Evolutionary conservation across 1,140 invertebrate genomes (phyloP).

Genomic region (Tigriopus japonicus): DNA sequence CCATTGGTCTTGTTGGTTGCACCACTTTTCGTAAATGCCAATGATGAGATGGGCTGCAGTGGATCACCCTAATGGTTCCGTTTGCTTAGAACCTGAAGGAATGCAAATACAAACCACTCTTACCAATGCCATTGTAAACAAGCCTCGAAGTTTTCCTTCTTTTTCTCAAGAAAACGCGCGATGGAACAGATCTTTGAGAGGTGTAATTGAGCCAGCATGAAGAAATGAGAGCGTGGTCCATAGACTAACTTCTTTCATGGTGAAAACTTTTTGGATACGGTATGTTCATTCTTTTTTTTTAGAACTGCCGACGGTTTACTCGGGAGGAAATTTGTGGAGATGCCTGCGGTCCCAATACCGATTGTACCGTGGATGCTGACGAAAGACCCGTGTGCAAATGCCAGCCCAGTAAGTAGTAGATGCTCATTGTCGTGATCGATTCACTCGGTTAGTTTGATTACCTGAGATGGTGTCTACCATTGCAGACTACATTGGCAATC

Average conservation of each 20-base stretch:
- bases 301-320: conserved; percentile 2
- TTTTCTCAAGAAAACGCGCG: too few species aligned
- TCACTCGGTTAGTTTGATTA: conserved; percentile 31
- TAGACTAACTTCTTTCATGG: conserved; percentile 20
- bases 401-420: conserved; percentile 40
- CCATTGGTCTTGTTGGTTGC: too few species aligned
- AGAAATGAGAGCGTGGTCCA: conserved; percentile 4
- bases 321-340: conserved; percentile 18
- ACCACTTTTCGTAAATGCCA: too few species aligned
- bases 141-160: too few species aligned
- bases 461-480: conserved; percentile 20
- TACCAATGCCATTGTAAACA: too few species aligned
- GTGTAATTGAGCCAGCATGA: too few species aligned
- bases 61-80: too few species aligned
- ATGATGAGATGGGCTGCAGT: too few species aligned
- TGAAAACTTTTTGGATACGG: conserved; percentile 15
- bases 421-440: neutral
- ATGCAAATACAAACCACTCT: too few species aligned
- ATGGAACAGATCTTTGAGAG: too few species aligned
- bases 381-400: conserved; percentile 51
- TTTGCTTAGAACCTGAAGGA: too few species aligned
- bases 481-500: conserved; percentile 44
- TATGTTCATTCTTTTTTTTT: neutral
- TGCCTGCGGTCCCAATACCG: conserved; percentile 55
- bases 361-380: conserved; percentile 50